A percentile compares a stretch with the other conserved stretches of the same genome.
Conservation (phyloP, 2,888 invertebrate genomes). For the Danaus chrysippus region DNA sequence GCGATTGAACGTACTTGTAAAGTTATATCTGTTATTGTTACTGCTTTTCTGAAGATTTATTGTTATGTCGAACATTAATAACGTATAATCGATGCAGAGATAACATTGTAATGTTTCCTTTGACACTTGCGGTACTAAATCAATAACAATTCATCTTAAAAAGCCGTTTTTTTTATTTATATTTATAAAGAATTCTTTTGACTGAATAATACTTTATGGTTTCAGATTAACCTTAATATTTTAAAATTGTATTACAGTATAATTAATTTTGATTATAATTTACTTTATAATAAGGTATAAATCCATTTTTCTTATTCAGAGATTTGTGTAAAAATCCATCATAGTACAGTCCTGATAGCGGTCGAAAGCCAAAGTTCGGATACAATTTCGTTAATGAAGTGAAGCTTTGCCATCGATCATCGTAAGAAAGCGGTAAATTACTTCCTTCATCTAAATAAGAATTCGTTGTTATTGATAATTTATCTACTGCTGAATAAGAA, state of each 20-base stretch:
- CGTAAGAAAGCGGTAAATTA: slow-evolving; percentile 43
- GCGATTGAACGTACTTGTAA: slow-evolving; percentile 60
- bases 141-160: background rate
- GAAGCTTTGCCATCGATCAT: slow-evolving; percentile 60
- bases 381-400: slow-evolving; percentile 42
- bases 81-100: slow-evolving; percentile 40
- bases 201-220: background rate
- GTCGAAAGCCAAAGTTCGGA: slow-evolving; percentile 53
- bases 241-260: background rate
- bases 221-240: background rate
- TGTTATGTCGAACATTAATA: slow-evolving; percentile 41
- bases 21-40: slow-evolving; percentile 59
- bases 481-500: slow-evolving; percentile 53
- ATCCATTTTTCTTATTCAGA: slow-evolving; percentile 46
- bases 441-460: slow-evolving; percentile 38
- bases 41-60: slow-evolving; percentile 59
- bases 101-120: slow-evolving; percentile 21
- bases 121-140: slow-evolving; percentile 6
- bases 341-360: slow-evolving; percentile 69
- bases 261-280: background rate
- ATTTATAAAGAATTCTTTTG: no score
- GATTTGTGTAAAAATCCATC: slow-evolving; percentile 65
- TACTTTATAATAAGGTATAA: slow-evolving; percentile 38
- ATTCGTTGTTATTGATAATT: slow-evolving; percentile 55
- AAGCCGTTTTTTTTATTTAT: no score